Evolutionary conservation across 2,888 invertebrate genomes (phyloP), one percentile per base, ranked within the genome.

Genomic region (Apomyelois bistriatella): DNA sequence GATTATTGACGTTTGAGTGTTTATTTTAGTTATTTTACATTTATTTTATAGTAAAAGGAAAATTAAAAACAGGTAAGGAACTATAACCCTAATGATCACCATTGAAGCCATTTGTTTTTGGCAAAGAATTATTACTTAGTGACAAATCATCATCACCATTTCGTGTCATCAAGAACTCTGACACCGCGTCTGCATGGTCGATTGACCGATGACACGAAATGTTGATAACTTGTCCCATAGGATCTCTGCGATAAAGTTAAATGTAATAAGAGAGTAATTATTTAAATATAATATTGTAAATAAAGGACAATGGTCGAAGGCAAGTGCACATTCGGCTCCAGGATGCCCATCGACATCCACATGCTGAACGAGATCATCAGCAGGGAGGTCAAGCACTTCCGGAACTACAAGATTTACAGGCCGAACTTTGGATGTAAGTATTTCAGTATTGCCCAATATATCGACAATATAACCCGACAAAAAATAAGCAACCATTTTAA

Each of bases 341-440:
- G 85, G 10, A 76, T 81, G 74, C 72, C 82, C 0, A 80, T 90
- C 57, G 87, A 87, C 65, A 84, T 84, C 16, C 82, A 84, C 57
- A 85, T 87, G 85, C 76, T 89, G 7, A 88, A 89, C 52, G 89
- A 86, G 58, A 84, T 85, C 43, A 89, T 88, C 42, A 71, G 76
- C 61, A 65, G 89, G 1, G 89, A 89, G 57, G 82, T 88, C 22
- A 89, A 85, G 49, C 67, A 87, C 58, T 89, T 88, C 57, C 66
- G 82, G 37, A 87, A 86, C 66, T 90, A 89, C 68, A 89, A 84
- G 62, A 87, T 81, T 53, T 90, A 89, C 64, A 64, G 83, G 10
- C 89, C 89, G 1, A 87, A 90, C 58, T 89, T 90, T 55, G 85
- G 86, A 66, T 82, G 89, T 89, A 55, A 80, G 87, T 15, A 58